phyloP scores from a whole-genome alignment of 2,113 vertebrate genomes.

The Burhinus oedicnemus region DNA sequence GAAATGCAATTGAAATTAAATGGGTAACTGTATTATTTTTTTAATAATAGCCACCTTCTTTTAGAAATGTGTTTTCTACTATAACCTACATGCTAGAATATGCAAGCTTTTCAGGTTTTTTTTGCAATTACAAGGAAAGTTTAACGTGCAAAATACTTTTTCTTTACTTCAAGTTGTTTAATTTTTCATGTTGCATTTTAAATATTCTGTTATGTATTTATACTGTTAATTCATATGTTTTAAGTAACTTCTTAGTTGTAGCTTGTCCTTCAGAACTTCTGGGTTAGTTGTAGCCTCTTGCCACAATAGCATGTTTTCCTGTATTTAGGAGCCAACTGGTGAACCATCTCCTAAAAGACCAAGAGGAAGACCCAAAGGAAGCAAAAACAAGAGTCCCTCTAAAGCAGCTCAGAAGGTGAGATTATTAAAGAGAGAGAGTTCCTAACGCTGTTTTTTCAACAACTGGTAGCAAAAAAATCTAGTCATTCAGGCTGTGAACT shows the following conservation, averaged over 20 bases:
- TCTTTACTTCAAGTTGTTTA: neutral
- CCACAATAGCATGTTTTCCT: conserved; percentile 74
- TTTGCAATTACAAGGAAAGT: neutral
- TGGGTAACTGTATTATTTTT: neutral
- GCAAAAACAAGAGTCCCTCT: conserved; percentile 97
- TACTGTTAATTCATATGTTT: conserved; percentile 27
- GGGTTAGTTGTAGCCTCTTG: conserved; percentile 47
- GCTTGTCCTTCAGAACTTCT: conserved; percentile 23
- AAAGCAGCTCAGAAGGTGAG: conserved; percentile 97
- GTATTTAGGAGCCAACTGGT: conserved; percentile 88
- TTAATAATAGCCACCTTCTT: neutral
- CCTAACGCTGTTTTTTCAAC: conserved; percentile 1
- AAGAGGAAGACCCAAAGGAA: conserved; percentile 95
- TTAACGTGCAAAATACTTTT: conserved; percentile 19
- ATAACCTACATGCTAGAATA: neutral
- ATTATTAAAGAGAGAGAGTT: conserved; percentile 37
- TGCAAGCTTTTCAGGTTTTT: neutral
- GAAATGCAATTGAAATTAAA: conserved; percentile 1
- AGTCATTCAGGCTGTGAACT: neutral
- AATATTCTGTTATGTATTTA: conserved; percentile 12
- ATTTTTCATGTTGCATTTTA: conserved; percentile 25
- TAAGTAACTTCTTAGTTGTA: neutral
- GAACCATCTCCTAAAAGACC: conserved; percentile 97
- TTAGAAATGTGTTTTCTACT: conserved; percentile 9
- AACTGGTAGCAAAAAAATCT: neutral